A percentile compares a stretch with the other conserved stretches of the same genome.
phyloP scores from a whole-genome alignment of 1,140 invertebrate genomes.

The Drosophila sucinea region DNA sequence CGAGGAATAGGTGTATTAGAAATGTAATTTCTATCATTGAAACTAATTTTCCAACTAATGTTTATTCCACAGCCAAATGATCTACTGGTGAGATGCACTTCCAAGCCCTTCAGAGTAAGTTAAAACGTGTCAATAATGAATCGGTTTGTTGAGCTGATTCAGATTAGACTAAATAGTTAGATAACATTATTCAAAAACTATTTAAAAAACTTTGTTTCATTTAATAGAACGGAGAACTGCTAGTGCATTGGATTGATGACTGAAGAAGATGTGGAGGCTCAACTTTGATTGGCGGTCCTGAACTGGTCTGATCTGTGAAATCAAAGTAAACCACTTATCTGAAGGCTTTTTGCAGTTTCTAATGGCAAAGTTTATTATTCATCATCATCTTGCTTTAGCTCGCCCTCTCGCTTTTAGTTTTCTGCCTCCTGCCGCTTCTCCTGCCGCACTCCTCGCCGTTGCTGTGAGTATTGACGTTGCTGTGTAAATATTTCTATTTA shows the following conservation, averaged over 20 bases:
- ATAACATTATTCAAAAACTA: too few relatives aligned
- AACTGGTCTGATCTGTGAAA: conserved; percentile 18
- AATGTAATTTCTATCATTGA: too few relatives aligned
- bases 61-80: too few relatives aligned
- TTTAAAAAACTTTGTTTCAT: too few relatives aligned
- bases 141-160: too few relatives aligned
- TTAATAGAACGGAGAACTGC: too few relatives aligned
- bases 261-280: not conserved
- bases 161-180: too few relatives aligned
- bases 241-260: not conserved
- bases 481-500: conserved; percentile 76
- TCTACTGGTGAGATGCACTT: too few relatives aligned
- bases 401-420: conserved; percentile 20
- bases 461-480: conserved; percentile 48
- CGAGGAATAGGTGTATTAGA: too few relatives aligned
- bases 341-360: conserved; percentile 46
- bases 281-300: conserved; percentile 17
- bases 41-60: too few relatives aligned
- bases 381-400: conserved; percentile 5
- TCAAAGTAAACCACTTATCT: conserved; percentile 51
- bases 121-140: too few relatives aligned
- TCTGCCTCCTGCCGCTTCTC: conserved; percentile 10
- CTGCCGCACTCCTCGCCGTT: not conserved
- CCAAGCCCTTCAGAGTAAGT: too few relatives aligned
- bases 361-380: conserved; percentile 36